These are phyloP conservation scores for Microcebus jonahi DNA, from an alignment of 2,113 vertebrate species.

Conservation along the genomic window DNA sequence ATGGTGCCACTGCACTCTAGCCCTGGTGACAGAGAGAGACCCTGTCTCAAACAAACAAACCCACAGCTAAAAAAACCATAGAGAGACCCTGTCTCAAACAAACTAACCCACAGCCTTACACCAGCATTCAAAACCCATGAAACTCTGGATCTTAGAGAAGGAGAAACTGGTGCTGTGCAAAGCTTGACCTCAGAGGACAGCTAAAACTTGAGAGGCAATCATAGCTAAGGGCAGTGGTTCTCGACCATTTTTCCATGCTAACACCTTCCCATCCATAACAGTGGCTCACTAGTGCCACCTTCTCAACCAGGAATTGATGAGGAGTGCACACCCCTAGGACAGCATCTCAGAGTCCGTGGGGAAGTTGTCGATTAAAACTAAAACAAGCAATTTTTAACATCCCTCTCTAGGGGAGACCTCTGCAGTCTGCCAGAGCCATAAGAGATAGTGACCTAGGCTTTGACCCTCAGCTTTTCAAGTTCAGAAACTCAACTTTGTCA, in stretches of 20 bases:
- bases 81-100: not conserved
- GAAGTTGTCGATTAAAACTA: not conserved
- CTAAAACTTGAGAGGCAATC: not conserved
- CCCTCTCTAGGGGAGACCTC: not conserved
- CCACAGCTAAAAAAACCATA: no score
- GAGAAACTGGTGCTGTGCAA: not conserved
- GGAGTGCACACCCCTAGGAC: not conserved
- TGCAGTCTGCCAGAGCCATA: not conserved
- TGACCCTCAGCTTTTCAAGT: not conserved
- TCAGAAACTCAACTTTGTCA: slow-evolving; percentile 59
- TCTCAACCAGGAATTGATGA: not conserved
- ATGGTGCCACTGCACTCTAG: no score
- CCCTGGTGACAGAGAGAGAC: not conserved
- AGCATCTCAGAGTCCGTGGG: not conserved
- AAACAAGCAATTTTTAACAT: not conserved
- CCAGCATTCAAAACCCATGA: not conserved
- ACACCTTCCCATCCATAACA: not conserved
- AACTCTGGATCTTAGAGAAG: not conserved
- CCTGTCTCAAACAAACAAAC: no score
- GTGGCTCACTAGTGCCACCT: not conserved
- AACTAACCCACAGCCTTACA: not conserved
- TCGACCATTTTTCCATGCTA: not conserved
- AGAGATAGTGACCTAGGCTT: slow-evolving; percentile 1
- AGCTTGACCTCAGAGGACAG: not conserved
- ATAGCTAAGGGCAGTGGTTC: not conserved